Evolutionary conservation across 2,888 invertebrate genomes (phyloP).

Genomic region (Cerceris ruficornis): DNA sequence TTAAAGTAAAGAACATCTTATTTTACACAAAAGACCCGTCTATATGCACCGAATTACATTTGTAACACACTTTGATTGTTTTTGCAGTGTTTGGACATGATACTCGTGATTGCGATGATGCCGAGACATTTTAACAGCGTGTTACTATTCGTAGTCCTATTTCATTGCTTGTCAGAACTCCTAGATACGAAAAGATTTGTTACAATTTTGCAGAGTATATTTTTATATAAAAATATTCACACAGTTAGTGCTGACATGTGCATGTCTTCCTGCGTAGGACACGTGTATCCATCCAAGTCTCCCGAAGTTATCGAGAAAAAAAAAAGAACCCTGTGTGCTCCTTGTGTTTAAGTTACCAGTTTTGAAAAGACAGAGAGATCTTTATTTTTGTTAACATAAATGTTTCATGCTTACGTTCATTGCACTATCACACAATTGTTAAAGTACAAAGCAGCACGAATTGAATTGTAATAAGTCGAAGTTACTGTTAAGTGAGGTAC

Average conservation of each 20-base stretch:
- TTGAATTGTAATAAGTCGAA: constrained; percentile 13
- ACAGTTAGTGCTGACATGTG: constrained; percentile 36
- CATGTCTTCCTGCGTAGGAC: constrained; percentile 59
- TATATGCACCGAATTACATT: constrained; percentile 12
- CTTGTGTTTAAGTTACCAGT: constrained; percentile 31
- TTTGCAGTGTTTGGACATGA: constrained; percentile 93
- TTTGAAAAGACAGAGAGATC: background rate
- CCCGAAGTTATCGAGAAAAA: constrained; percentile 11
- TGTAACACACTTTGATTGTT: constrained; percentile 54
- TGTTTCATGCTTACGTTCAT: constrained; percentile 32
- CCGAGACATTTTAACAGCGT: constrained; percentile 88
- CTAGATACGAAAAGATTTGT: constrained; percentile 56
- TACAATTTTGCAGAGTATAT: constrained; percentile 67
- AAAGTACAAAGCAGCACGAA: constrained; percentile 41
- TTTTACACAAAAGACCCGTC: constrained; percentile 1
- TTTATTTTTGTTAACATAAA: constrained; percentile 16
- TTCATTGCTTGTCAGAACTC: constrained; percentile 54
- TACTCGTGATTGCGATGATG: constrained; percentile 93
- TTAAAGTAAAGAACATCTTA: constrained; percentile 5
- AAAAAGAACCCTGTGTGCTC: constrained; percentile 21
- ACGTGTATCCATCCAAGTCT: constrained; percentile 21
- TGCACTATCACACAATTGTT: constrained; percentile 35
- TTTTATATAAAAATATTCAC: constrained; percentile 62
- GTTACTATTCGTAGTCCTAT: constrained; percentile 41
- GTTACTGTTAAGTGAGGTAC: constrained; percentile 11